phyloP scores from a whole-genome alignment of 2,797 vertebrate species.

The Chelmon rostratus region DNA sequence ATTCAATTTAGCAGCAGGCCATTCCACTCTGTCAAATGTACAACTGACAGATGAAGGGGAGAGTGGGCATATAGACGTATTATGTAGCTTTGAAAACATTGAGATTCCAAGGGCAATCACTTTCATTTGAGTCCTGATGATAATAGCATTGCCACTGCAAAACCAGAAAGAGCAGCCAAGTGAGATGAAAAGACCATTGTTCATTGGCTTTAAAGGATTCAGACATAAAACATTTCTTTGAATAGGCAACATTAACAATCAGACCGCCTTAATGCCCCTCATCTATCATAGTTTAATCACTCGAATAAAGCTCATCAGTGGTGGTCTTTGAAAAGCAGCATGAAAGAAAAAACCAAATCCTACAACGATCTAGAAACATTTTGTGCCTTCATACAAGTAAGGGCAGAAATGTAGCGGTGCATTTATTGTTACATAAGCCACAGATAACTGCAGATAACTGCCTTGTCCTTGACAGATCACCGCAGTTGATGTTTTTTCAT shows the following conservation, averaged over 20 bases:
- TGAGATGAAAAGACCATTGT: slow-evolving; percentile 14
- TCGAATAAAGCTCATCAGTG: not conserved
- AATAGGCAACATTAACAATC: slow-evolving; percentile 30
- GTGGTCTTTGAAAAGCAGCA: slow-evolving; percentile 19
- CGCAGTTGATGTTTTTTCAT: slow-evolving; percentile 29
- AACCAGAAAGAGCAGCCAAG: slow-evolving; percentile 23
- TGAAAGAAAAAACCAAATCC: slow-evolving; percentile 14
- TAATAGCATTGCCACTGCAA: slow-evolving; percentile 8
- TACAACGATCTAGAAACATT: slow-evolving; percentile 12
- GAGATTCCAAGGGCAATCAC: slow-evolving; percentile 26
- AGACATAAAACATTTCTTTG: slow-evolving; percentile 19
- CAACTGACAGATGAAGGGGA: slow-evolving; percentile 33
- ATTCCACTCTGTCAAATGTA: slow-evolving; percentile 29
- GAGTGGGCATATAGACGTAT: slow-evolving; percentile 1
- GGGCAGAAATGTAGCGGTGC: not conserved
- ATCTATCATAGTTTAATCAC: slow-evolving; percentile 11
- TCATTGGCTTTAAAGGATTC: slow-evolving; percentile 42
- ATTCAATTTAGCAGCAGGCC: slow-evolving; percentile 30
- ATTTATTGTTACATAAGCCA: slow-evolving; percentile 27
- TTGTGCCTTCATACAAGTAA: slow-evolving; percentile 3
- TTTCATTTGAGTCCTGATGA: slow-evolving; percentile 27
- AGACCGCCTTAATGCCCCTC: not conserved
- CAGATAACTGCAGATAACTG: slow-evolving; percentile 16
- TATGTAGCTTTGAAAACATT: slow-evolving; percentile 27
- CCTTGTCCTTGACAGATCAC: slow-evolving; percentile 40